Percentiles rank a stretch among this genome's conserved stretches.
These are phyloP conservation scores for Trachelipus rathkii DNA, from an alignment of 1,140 invertebrate species.

Conservation along the genomic window DNA sequence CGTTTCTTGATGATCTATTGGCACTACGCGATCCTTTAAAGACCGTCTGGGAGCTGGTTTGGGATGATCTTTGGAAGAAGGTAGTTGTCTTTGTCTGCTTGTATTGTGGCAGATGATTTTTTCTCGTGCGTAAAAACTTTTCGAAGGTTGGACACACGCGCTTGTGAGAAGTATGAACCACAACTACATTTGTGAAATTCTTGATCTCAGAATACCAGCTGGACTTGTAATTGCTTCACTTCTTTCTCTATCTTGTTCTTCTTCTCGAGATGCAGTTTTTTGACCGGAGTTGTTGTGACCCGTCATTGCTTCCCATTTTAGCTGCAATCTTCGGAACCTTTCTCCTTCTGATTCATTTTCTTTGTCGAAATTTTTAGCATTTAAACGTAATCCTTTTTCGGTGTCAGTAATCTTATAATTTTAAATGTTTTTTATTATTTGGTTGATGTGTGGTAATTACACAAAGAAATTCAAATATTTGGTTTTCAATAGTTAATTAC, in stretches of 20 bases:
- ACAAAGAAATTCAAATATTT: too few relatives aligned
- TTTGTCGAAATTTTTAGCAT: constrained; percentile 28
- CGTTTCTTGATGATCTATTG: neutral
- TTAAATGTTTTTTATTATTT: neutral
- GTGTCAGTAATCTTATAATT: too few relatives aligned
- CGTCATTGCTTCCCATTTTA: constrained; percentile 76
- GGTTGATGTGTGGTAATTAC: neutral
- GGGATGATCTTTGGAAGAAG: constrained; percentile 36
- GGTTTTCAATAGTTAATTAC: too few relatives aligned
- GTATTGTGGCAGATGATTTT: too few relatives aligned
- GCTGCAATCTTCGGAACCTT: constrained; percentile 70
- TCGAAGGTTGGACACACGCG: too few relatives aligned
- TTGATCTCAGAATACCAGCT: constrained; percentile 58
- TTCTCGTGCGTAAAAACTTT: too few relatives aligned
- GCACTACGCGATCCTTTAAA: constrained; percentile 30
- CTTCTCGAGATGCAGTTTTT: constrained; percentile 16
- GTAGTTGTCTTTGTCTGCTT: constrained; percentile 35
- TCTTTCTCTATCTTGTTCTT: constrained; percentile 23
- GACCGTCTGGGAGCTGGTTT: constrained; percentile 44
- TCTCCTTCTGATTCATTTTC: constrained; percentile 46
- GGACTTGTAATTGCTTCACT: constrained; percentile 40
- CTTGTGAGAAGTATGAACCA: too few relatives aligned
- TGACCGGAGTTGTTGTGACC: constrained; percentile 39
- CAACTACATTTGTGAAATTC: too few relatives aligned
- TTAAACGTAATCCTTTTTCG: constrained; percentile 38